Evolutionary conservation across 2,113 vertebrate species (phyloP).

Genomic region (Mugil cephalus): DNA sequence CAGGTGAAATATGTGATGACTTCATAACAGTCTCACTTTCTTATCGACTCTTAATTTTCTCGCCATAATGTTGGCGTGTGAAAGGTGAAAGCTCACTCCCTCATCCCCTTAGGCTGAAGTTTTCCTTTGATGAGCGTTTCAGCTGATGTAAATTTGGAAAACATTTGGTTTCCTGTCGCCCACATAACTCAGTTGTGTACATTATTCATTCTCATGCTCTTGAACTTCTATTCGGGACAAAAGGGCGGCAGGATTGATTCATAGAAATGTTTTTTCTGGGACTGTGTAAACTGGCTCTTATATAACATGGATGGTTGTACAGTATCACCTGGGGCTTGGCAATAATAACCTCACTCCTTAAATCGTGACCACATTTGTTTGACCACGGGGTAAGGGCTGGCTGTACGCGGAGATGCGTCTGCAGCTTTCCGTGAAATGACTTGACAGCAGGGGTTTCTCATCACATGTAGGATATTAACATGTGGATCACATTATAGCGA

Average conservation of each 20-base stretch:
- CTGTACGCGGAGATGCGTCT: not conserved
- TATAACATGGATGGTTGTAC: not conserved
- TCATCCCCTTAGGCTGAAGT: slow-evolving; percentile 6
- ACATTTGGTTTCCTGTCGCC: not conserved
- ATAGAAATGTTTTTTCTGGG: too few relatives aligned
- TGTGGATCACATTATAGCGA: slow-evolving; percentile 27
- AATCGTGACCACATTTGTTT: not conserved
- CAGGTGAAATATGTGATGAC: slow-evolving; percentile 21
- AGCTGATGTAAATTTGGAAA: slow-evolving; percentile 1
- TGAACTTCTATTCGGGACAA: not conserved
- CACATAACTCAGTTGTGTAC: not conserved
- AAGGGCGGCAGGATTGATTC: not conserved
- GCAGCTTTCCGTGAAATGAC: slow-evolving; percentile 7
- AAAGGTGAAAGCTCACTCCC: slow-evolving; percentile 30
- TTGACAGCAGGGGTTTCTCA: slow-evolving; percentile 9
- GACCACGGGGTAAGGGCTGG: not conserved
- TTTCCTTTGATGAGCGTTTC: slow-evolving; percentile 12
- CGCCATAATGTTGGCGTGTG: not conserved
- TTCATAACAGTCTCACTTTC: slow-evolving; percentile 20
- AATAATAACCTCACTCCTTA: not conserved
- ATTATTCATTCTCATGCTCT: slow-evolving; percentile 2
- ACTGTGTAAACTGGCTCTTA: too few relatives aligned
- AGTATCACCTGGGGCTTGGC: not conserved
- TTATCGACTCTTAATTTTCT: slow-evolving; percentile 14
- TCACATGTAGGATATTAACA: not conserved